Conservation (phyloP, 1,140 invertebrate species). For the Bombus ignitus region DNA sequence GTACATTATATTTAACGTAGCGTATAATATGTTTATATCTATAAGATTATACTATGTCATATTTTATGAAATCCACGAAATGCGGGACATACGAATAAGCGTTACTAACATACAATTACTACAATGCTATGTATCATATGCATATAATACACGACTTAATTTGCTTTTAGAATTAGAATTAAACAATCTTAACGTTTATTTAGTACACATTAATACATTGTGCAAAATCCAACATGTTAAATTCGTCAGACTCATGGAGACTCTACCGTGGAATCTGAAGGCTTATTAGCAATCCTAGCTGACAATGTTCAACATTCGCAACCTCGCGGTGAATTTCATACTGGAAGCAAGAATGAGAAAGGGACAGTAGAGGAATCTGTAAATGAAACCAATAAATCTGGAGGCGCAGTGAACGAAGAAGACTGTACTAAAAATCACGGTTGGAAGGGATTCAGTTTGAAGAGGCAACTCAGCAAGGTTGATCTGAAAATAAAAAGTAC, state of each 20-base stretch:
- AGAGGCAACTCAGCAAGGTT: slow-evolving; percentile 90
- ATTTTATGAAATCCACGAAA: neutral
- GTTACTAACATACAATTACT: neutral
- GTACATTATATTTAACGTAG: neutral
- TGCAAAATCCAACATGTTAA: slow-evolving; percentile 69
- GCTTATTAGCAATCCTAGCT: slow-evolving; percentile 64
- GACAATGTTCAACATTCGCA: slow-evolving; percentile 68
- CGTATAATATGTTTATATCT: neutral
- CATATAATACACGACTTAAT: neutral
- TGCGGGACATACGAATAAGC: neutral
- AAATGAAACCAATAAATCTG: slow-evolving; percentile 53
- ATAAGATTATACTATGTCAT: neutral
- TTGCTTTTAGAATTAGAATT: slow-evolving; percentile 60
- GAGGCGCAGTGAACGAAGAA: slow-evolving; percentile 61
- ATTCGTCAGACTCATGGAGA: slow-evolving; percentile 72
- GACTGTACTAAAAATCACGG: slow-evolving; percentile 79
- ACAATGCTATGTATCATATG: neutral
- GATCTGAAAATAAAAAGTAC: slow-evolving; percentile 90
- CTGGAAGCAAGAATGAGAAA: slow-evolving; percentile 67
- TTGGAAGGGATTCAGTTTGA: slow-evolving; percentile 89
- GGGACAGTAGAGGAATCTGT: slow-evolving; percentile 66
- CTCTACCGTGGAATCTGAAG: slow-evolving; percentile 65
- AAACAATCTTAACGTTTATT: slow-evolving; percentile 34
- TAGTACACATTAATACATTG: slow-evolving; percentile 68
- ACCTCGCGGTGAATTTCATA: slow-evolving; percentile 63